Evolutionary conservation across 1,140 invertebrate species (phyloP), one percentile per base, ranked within the genome.

Genomic region (Hyles vespertilio): DNA sequence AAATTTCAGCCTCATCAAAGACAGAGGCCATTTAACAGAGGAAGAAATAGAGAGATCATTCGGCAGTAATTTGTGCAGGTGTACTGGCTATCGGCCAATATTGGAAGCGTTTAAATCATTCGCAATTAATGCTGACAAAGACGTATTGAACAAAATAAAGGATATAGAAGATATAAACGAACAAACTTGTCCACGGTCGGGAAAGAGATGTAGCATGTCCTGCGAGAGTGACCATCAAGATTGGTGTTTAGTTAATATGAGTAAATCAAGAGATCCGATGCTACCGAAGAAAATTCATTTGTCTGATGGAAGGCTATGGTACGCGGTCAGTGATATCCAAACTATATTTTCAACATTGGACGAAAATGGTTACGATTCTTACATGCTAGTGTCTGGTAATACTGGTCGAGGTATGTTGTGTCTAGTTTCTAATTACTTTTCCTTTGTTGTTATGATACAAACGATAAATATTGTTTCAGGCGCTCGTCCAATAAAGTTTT

Each of bases 81-180:
- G 96, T 77, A 97, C 96, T 3, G 96, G 96, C 0, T 97, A 96
- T 69, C 88, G 95, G 48, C 93, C 95, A 3, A 96, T 96, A 72
- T 80, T 96, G 47, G 94, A 96, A 61, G 91, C 94, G 40, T 96
- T 96, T 81, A 96, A 95, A 84, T 92, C 92, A 10, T 92, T 94
- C 57, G 91, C 93, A 3, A 80, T 68, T 5, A 93, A 95, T 70
- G 90, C 91, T 5, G 67, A 84, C 11, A 69, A 78, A 3, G 61
- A 87, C 22, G 69, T 89, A 46, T 70, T 89, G 36, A 69, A 83
- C 3, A 82, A 86, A 49, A 87, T 91, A 58, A 85, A 84, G 32
- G 92, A 93, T 57, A 93, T 94, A 50, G 90, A 92, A 70, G 90
- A 91, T 46, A 58, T 72, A 46, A 60, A 48, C 43, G 45, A 58